Base-by-base conservation (phyloP, 2,797 vertebrate genomes). In the Calcarius lapponicus region DNA sequence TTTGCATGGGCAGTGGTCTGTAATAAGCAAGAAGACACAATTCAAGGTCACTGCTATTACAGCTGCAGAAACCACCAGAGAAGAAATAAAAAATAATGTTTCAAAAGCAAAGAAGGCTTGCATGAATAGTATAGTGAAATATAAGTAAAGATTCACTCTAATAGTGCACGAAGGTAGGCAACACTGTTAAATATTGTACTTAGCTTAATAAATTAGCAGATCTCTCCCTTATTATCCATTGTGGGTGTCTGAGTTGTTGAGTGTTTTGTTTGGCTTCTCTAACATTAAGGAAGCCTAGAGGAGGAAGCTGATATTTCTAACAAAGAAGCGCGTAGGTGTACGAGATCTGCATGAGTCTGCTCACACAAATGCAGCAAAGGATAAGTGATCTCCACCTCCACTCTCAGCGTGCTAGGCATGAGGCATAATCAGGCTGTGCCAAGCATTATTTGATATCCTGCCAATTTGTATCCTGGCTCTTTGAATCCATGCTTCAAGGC, bases 401-500 rank as follows among this genome's bases (percentile, higher is more conserved):
- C 32, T 29, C 29, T 50, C 80, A 42, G 29, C 0, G 0, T 40
- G 40, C 26, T 28, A 43, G 29, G n/a, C 34, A 42, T 0, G 2
- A 67, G 13, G 20, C 10, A 12, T 13, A 14, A 51, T 62, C 60
- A 34, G 36, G 15, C 24, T 48, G 11, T 45, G 26, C 40, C 72
- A 66, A 50, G 36, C 11, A 51, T 20, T 51, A 3, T 28, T 28
- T 20, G 4, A 6, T 47, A 54, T 58, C 29, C 42, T 57, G 32
- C 11, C 69, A 53, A 10, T 40, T 45, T 75, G 28, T 40, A 43
- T 26, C 32, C 71, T 60, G 29, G 17, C 25, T 58, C 22, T 48
- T 61, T 29, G 31, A 65, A 81, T 34, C 3, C 10, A 28, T 76
- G 7, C 24, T 50, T 73, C 18, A 19, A 88, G 72, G 43, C 7